Conservation (phyloP, 2,797 vertebrate species). For the Bucorvus abyssinicus region DNA sequence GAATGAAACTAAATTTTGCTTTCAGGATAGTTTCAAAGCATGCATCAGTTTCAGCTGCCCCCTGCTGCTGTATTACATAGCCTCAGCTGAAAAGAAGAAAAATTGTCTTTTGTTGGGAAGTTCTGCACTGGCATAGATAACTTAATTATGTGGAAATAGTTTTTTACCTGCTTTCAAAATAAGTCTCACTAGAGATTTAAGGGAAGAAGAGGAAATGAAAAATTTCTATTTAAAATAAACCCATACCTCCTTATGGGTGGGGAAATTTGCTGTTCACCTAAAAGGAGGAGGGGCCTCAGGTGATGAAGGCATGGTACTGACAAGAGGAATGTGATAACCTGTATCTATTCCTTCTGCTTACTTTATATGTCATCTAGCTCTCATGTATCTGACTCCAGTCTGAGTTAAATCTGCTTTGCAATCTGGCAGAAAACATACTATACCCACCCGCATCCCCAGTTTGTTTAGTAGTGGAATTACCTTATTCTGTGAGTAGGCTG, state of each 20-base stretch:
- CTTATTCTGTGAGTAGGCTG: neutral
- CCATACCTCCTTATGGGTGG: accelerated
- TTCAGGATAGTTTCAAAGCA: neutral
- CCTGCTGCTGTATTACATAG: neutral
- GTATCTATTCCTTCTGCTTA: neutral
- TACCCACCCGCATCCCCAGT: accelerated
- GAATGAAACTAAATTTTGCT: neutral
- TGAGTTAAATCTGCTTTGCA: neutral
- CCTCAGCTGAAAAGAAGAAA: neutral
- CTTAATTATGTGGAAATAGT: neutral
- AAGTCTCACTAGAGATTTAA: neutral
- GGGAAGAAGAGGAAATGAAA: neutral
- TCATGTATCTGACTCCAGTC: accelerated
- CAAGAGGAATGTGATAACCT: neutral
- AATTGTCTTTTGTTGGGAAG: neutral
- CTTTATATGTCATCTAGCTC: neutral
- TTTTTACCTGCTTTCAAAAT: neutral
- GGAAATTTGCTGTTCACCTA: accelerated
- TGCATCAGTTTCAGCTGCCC: accelerated
- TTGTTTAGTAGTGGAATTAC: neutral
- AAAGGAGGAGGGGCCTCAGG: neutral
- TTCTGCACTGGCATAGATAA: neutral
- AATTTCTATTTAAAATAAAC: neutral
- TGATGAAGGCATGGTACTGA: neutral
- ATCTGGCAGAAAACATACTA: neutral